These are phyloP conservation scores for Eumacrocentrus americanus DNA, from an alignment of 2,888 invertebrate genomes.

Conservation along the genomic window DNA sequence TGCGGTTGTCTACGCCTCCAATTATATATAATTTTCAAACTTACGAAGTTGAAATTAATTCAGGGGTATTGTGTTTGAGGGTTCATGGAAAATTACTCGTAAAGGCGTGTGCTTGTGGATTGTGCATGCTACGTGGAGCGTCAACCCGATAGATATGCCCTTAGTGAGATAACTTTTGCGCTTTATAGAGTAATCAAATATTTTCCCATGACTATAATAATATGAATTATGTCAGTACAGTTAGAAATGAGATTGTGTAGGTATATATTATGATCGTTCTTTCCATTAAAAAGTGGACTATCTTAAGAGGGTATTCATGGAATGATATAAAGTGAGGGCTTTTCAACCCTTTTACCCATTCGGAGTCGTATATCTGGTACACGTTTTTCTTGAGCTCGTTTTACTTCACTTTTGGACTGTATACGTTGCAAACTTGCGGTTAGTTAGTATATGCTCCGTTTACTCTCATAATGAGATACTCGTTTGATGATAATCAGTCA, in stretches of 20 bases:
- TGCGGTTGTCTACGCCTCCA: background rate
- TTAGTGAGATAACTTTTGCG: no score
- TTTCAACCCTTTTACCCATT: background rate
- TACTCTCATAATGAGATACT: slow-evolving; percentile 36
- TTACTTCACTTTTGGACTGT: slow-evolving; percentile 24
- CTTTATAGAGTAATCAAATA: no score
- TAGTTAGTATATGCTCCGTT: slow-evolving; percentile 42
- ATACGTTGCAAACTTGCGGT: slow-evolving; percentile 27
- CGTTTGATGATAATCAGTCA: background rate
- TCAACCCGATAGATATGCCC: no score
- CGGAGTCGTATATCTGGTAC: background rate
- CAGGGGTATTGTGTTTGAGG: background rate
- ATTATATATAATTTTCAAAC: slow-evolving; percentile 27
- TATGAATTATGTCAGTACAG: no score
- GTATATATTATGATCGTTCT: no score
- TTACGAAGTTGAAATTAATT: slow-evolving; percentile 26
- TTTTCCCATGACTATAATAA: no score
- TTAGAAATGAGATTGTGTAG: no score
- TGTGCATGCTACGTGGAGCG: no score
- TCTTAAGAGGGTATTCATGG: no score
- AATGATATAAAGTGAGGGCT: slow-evolving; percentile 23
- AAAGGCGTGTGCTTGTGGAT: background rate
- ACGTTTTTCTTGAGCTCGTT: slow-evolving; percentile 17
- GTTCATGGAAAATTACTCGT: background rate
- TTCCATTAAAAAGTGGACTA: no score